phyloP scores from a whole-genome alignment of 2,797 vertebrate genomes.

The Podarcis lilfordi region DNA sequence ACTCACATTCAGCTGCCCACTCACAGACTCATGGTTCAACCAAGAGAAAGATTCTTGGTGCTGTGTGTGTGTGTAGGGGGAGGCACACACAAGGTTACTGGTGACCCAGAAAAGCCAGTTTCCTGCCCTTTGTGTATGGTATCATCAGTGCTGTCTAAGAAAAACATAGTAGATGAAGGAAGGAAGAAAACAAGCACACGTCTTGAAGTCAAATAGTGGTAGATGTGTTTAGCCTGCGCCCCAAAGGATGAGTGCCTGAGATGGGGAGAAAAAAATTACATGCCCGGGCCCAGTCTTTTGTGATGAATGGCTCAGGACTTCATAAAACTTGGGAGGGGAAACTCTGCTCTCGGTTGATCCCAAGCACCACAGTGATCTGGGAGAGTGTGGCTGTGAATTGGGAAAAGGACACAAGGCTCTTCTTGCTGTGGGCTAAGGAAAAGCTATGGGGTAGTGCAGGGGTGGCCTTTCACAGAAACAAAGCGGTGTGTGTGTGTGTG shows the following conservation, averaged over 20 bases:
- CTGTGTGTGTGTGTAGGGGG: background rate
- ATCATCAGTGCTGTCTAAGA: slow-evolving; percentile 9
- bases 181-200: background rate
- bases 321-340: background rate
- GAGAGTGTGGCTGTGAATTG: background rate
- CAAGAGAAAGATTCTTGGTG: slow-evolving; percentile 16
- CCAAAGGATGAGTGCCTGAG: fast-evolving
- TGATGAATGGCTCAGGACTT: background rate
- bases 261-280: background rate
- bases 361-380: background rate
- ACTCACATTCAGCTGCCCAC: fast-evolving
- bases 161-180: background rate
- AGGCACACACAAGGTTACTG: background rate
- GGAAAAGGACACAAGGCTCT: background rate
- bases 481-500: background rate
- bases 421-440: slow-evolving; percentile 9
- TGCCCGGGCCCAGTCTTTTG: background rate
- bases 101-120: background rate
- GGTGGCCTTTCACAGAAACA: slow-evolving; percentile 43
- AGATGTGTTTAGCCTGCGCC: background rate
- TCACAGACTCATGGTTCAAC: slow-evolving; percentile 28
- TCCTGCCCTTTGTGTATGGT: background rate
- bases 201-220: fast-evolving
- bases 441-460: slow-evolving; percentile 8
- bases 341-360: background rate